These are phyloP conservation scores for Monopis laevigella DNA, from an alignment of 2,888 invertebrate genomes.

Conservation along the genomic window DNA sequence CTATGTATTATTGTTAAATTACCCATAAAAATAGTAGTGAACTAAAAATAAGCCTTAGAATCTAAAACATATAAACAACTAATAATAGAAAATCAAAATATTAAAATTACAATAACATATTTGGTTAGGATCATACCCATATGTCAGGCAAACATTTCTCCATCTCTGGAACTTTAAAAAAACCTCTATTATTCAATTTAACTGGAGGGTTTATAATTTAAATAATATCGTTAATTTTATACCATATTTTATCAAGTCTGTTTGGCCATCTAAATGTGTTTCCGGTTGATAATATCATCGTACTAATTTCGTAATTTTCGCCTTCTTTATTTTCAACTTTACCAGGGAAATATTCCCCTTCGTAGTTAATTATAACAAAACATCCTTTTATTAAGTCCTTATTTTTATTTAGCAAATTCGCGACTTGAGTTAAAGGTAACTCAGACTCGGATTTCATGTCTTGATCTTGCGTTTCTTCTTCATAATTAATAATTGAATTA, in stretches of 20 bases:
- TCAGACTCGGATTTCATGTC: conserved; percentile 13
- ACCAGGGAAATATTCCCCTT: neutral
- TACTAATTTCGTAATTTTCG: conserved; percentile 17
- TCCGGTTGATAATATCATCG: conserved; percentile 18
- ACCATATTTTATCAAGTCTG: conserved; percentile 19
- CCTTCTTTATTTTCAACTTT: conserved; percentile 5
- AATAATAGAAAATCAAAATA: no score
- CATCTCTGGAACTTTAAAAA: conserved; percentile 16
- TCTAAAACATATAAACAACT: no score
- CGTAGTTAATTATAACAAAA: conserved; percentile 12
- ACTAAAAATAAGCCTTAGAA: no score
- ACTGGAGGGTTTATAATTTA: conserved; percentile 17
- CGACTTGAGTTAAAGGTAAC: conserved; percentile 9
- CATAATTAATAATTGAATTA: neutral
- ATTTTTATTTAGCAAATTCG: conserved; percentile 13
- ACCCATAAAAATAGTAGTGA: no score
- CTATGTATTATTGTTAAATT: no score
- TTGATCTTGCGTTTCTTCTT: conserved; percentile 6
- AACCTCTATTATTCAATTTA: conserved; percentile 17
- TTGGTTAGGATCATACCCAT: no score
- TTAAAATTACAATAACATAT: no score
- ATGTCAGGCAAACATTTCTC: no score
- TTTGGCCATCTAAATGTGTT: conserved; percentile 19
- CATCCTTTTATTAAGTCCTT: conserved; percentile 8
- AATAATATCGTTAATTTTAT: conserved; percentile 16